Evolutionary conservation across 2,797 vertebrate species (phyloP), one percentile per base, ranked within the genome.

Genomic region (Sparidentex hasta): DNA sequence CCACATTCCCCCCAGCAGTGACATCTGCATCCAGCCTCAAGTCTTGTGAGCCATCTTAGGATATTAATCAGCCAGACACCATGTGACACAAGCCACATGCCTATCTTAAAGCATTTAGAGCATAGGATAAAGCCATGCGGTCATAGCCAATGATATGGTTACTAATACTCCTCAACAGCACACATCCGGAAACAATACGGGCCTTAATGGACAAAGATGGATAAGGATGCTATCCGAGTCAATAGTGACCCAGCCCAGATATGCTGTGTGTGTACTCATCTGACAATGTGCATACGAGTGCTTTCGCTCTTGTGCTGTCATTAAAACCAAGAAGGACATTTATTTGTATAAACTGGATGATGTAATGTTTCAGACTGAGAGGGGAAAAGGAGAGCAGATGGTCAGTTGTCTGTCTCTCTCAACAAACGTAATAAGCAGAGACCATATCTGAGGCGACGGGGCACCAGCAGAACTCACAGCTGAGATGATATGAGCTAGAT

Each of bases 201-300:
- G 48, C 81, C 63, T 64, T 93, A 93, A 92, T 92, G 83, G 88
- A 91, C 84, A 84, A 48, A 88, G 90, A 93, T 84, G 81, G 88
- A 93, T 92, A 68, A 80, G 66, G 57, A 80, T 75, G 71, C 70
- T 76, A 68, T 82, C 68, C 16, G 14, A 80, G 83, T 85, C 82
- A 59, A 80, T 89, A 71, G 68, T 68, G 80, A 83, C 79, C 74
- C 82, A 83, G 52, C 59, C 76, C 89, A 84, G 81, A 86, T 71
- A 46, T 75, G 18, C 14, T 65, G 66, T 72, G 63, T 70, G 64
- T 65, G 67, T 64, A n/a, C 18, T 50, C 5, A 52, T 59, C 50
- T 74, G 52, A 62, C 23, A 11, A 17, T 43, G 66, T 78, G 55
- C 33, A 8, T 41, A n/a, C 41, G 29, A 33, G 50, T 21, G 58